phyloP scores from a whole-genome alignment of 2,113 vertebrate species.

The Pachyramphus minor region DNA sequence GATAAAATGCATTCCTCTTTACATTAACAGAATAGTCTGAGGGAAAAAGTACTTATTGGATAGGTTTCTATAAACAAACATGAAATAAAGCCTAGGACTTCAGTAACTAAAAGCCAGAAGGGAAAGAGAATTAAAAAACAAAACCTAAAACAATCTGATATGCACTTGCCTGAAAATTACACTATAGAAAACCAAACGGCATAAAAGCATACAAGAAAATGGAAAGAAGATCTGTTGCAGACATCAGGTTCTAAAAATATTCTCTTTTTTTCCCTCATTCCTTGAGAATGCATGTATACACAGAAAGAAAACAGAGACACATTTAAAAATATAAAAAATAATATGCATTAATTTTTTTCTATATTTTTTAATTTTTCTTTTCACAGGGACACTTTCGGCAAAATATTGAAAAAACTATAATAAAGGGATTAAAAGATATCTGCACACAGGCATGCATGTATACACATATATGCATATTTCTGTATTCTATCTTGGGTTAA shows the following conservation, averaged over 20 bases:
- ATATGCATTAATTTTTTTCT: constrained; percentile 11
- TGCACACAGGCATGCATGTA: not conserved
- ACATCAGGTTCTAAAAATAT: not conserved
- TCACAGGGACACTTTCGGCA: not conserved
- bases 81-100: not conserved
- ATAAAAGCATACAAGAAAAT: not conserved
- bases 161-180: not conserved
- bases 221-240: not conserved
- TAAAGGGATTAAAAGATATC: not conserved
- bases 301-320: not conserved
- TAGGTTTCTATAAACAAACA: constrained; percentile 24
- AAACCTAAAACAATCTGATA: not conserved
- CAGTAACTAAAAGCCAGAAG: not conserved
- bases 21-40: not conserved
- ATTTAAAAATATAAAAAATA: constrained; percentile 2
- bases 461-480: not conserved
- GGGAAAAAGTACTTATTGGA: constrained; percentile 2
- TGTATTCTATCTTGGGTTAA: not conserved
- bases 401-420: constrained; percentile 16
- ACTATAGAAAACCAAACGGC: not conserved
- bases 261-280: not conserved
- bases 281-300: not conserved
- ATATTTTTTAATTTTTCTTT: not conserved
- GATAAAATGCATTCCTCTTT: constrained; percentile 14
- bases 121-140: not conserved